Base-by-base conservation (phyloP, 2,113 vertebrate species). In the Xenopus borealis region DNA sequence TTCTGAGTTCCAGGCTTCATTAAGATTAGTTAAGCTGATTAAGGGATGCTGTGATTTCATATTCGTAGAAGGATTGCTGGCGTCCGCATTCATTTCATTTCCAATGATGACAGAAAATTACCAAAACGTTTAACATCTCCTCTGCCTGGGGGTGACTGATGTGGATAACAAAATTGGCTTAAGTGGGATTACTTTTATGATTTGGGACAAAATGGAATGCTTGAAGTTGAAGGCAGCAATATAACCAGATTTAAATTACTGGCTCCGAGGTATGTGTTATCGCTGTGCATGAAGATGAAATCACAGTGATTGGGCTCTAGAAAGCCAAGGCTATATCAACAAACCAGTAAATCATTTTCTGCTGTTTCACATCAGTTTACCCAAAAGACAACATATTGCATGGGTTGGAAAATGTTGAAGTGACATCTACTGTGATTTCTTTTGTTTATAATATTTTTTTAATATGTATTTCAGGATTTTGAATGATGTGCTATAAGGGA, bases 21-120 rank as follows among this genome's bases (percentile, higher is more conserved):
- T 76, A 76, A 69, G 66, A 76, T 76, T 76, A 76, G 73, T 76
- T 76, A 69, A 76, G 59, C 46, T 63, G 73, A 76, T 76, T 76
- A 76, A 76, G 30, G 47, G 73, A 76, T 69, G 59, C 23, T n/a
- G 18, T 69, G 73, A 63, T 69, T 76, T 63, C 55, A 45, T 69
- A 69, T 66, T 66, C 66, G 3, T 52, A 45, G 45, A 68, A 62
- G 23, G 23, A 27, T 27, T 27, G 23, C 23, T 27, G 23, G 23
- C 23, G 23, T 27, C 3, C 1, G 23, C 23, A 27, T 27, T 27
- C 23, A 27, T 27, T 63, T 53, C 23, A 6, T 63, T 69, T 63
- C 73, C 59, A 63, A 19, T 55, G 10, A 69, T 76, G 66, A 63
- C 47, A 69, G 58, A 33, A 58, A 76, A 76, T 76, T 53, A n/a